Evolutionary conservation across 2,113 vertebrate species (phyloP).

Genomic region (Ammodytes dubius): DNA sequence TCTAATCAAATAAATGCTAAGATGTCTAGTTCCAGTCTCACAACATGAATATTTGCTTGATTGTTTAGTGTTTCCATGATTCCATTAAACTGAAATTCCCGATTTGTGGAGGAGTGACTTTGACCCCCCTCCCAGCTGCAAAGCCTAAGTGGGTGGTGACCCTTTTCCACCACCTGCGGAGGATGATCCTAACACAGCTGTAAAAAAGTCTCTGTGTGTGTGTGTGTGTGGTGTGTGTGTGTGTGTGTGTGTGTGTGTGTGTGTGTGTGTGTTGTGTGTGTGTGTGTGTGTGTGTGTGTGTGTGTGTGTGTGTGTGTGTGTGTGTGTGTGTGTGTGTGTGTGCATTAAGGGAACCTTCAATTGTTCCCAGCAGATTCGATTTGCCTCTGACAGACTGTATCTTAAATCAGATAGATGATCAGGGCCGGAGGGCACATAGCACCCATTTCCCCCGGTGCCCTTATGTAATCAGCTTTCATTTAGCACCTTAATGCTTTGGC

Average conservation of each 20-base stretch:
- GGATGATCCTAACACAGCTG: not conserved
- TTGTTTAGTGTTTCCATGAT: not conserved
- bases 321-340: constrained; percentile 4
- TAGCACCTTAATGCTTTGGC: constrained; percentile 71
- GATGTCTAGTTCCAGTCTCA: not conserved
- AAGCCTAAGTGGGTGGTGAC: not conserved
- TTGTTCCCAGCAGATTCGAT: constrained; percentile 80
- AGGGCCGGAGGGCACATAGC: constrained; percentile 57
- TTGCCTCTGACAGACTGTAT: constrained; percentile 78
- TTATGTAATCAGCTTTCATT: constrained; percentile 80
- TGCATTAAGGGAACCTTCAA: constrained; percentile 63
- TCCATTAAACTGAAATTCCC: not conserved
- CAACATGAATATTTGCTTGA: not conserved
- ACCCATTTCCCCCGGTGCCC: constrained; percentile 72
- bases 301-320: constrained; percentile 16
- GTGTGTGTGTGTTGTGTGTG: constrained; percentile 8
- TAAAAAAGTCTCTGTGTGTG: constrained; percentile 16
- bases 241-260: constrained; percentile 16
- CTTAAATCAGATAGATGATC: constrained; percentile 82
- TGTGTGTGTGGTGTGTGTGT: constrained; percentile 15
- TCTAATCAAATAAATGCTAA: too few relatives aligned
- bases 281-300: constrained; percentile 11
- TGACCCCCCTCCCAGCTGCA: not conserved
- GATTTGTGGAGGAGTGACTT: not conserved
- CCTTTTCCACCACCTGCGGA: not conserved